These are phyloP conservation scores for Tringa solitaria DNA, from an alignment of 2,113 vertebrate genomes.

Conservation along the genomic window DNA sequence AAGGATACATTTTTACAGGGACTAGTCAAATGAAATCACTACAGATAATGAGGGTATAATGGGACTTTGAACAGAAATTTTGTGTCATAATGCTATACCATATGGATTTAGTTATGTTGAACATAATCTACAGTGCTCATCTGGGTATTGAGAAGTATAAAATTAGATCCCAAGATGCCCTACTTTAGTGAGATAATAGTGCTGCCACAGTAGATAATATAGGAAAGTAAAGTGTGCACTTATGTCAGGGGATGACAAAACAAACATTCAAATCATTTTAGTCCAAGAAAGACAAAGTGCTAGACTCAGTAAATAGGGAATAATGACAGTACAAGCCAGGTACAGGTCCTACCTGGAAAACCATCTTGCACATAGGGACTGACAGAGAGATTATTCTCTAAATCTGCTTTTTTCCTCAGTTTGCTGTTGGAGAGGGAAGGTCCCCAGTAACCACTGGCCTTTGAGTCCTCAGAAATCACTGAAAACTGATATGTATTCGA, in stretches of 20 bases:
- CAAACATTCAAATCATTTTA: neutral
- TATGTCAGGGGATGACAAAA: neutral
- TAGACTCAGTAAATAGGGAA: neutral
- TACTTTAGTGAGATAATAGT: neutral
- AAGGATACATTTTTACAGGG: neutral
- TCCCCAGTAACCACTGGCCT: neutral
- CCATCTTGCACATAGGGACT: neutral
- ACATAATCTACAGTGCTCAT: slow-evolving; percentile 2
- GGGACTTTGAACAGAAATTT: neutral
- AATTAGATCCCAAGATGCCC: slow-evolving; percentile 16
- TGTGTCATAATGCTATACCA: neutral
- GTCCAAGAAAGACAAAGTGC: neutral
- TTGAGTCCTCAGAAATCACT: neutral
- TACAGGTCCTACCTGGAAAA: neutral
- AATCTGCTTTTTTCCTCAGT: neutral
- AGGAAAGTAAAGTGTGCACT: neutral
- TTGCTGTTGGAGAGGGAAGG: neutral
- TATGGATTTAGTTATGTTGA: slow-evolving; percentile 11
- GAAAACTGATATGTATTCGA: neutral
- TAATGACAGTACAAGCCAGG: neutral
- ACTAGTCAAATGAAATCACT: slow-evolving; percentile 8
- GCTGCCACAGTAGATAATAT: neutral
- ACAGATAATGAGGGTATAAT: slow-evolving; percentile 34
- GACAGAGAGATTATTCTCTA: neutral
- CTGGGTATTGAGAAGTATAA: neutral